Percentiles rank a stretch among this genome's conserved stretches.
phyloP scores from a whole-genome alignment of 2,888 invertebrate species.

The Lasius fuliginosus region DNA sequence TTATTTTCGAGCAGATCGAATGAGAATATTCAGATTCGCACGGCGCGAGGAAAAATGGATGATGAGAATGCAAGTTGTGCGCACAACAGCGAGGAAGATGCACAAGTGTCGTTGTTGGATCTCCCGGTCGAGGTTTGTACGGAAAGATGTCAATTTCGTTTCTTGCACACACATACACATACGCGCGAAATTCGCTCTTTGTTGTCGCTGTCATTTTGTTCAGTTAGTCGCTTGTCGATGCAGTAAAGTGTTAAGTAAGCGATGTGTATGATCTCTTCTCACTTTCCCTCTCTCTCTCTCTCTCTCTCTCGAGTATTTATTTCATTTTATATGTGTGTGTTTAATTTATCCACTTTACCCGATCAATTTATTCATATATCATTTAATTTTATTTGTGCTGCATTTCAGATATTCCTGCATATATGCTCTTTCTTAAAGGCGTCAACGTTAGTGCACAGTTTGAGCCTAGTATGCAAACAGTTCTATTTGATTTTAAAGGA shows the following conservation, averaged over 20 bases:
- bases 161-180: background rate
- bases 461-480: conserved; percentile 88
- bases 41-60: conserved; percentile 66
- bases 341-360: too few species aligned
- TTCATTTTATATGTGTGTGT: background rate
- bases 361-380: background rate
- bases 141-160: background rate
- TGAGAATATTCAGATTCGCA: conserved; percentile 58
- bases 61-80: conserved; percentile 61
- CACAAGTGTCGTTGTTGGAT: conserved; percentile 76
- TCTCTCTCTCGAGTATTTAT: background rate
- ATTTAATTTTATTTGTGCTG: conserved; percentile 36
- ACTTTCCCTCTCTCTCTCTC: background rate
- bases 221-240: background rate
- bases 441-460: conserved; percentile 87
- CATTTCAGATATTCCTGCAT: conserved; percentile 88
- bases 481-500: conserved; percentile 88
- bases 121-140: conserved; percentile 82
- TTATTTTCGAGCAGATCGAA: conserved; percentile 55
- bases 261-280: background rate
- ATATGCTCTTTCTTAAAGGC: conserved; percentile 89
- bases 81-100: conserved; percentile 50
- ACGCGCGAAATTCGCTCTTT: background rate
- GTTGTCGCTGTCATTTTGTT: background rate
- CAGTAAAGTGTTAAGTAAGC: background rate